These are phyloP conservation scores for Physella acuta DNA, from an alignment of 1,140 invertebrate species.

Conservation along the genomic window DNA sequence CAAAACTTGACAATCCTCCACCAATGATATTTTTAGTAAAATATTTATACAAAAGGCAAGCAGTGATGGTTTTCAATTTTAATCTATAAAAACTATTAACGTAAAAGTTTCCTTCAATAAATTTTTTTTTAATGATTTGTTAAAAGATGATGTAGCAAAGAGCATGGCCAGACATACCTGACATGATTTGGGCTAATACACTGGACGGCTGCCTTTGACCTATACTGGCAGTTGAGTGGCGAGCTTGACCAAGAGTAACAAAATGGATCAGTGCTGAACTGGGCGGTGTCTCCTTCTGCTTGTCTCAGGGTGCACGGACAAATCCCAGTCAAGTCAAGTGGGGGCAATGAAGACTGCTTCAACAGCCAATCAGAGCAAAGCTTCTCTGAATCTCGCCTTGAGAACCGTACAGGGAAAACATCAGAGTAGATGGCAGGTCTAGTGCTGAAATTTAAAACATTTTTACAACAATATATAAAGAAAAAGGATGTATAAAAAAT, in stretches of 20 bases:
- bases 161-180: neutral
- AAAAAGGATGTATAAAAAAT: too few species aligned
- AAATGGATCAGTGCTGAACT: slow-evolving; percentile 44
- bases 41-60: too few species aligned
- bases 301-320: slow-evolving; percentile 46
- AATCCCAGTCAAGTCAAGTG: slow-evolving; percentile 18
- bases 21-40: too few species aligned
- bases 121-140: too few species aligned
- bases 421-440: slow-evolving; percentile 47
- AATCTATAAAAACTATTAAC: too few species aligned
- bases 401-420: slow-evolving; percentile 45
- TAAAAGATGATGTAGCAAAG: too few species aligned
- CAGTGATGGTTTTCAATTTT: too few species aligned
- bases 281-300: slow-evolving; percentile 43
- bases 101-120: too few species aligned
- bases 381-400: slow-evolving; percentile 22
- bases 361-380: slow-evolving; percentile 43
- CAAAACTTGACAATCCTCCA: too few species aligned
- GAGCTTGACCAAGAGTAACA: slow-evolving; percentile 30
- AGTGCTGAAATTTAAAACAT: neutral
- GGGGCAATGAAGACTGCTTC: slow-evolving; percentile 20
- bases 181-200: slow-evolving; percentile 38
- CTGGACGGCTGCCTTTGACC: slow-evolving; percentile 33
- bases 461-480: slow-evolving; percentile 8
- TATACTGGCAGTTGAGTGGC: slow-evolving; percentile 43